Conservation (phyloP, 2,797 vertebrate species). For the Gorsachius magnificus region DNA sequence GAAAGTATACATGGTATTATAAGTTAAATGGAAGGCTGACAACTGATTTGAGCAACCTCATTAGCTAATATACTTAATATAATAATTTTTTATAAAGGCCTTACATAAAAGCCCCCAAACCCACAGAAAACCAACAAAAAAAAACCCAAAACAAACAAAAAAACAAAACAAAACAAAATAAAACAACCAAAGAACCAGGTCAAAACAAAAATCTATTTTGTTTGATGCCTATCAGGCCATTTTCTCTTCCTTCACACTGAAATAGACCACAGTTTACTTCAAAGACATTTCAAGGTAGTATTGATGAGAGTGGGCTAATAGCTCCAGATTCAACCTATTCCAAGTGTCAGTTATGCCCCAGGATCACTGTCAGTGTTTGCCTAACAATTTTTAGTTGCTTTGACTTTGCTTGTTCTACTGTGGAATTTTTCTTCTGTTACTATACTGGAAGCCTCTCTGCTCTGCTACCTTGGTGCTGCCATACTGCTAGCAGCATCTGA, state of each 20-base stretch:
- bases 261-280: neutral
- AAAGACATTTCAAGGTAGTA: neutral
- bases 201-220: neutral
- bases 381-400: neutral
- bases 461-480: neutral
- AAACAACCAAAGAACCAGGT: neutral
- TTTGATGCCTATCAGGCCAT: neutral
- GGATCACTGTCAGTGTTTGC: neutral
- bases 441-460: neutral
- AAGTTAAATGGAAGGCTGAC: neutral
- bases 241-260: neutral
- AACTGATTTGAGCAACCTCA: neutral
- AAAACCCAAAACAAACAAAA: neutral
- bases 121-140: neutral
- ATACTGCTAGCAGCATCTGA: neutral
- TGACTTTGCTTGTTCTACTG: neutral
- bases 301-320: neutral
- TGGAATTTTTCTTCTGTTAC: neutral
- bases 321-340: neutral
- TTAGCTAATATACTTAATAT: neutral
- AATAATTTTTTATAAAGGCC: neutral
- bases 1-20: neutral
- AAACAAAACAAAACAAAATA: too few relatives aligned
- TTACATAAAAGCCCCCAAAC: neutral
- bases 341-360: neutral